Base-by-base conservation (phyloP, 2,797 vertebrate genomes). In the Tragopan temminckii region DNA sequence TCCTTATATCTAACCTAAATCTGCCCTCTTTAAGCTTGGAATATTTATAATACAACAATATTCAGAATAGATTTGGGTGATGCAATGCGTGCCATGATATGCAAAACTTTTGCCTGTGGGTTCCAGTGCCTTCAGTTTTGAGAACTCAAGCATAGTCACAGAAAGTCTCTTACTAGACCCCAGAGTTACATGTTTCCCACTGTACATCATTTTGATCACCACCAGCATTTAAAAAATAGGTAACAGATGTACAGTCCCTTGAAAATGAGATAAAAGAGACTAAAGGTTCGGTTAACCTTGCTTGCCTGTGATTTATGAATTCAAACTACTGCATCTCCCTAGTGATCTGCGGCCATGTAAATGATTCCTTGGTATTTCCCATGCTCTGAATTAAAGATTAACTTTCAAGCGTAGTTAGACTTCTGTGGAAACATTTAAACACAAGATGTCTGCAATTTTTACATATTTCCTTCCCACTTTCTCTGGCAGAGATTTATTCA, bases 351-450 rank as follows among this genome's bases (percentile, higher is more conserved):
- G 87, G 90, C 80, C 87, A 84, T 92, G 77, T 84, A 95, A 96
- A 93, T 62, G 57, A 84, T 75, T 90, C 46, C 31, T 85, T 16
- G 31, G 64, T 82, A 84, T 94, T 95, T 95, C 91, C 68, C 85
- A 67, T 74, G 76, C 87, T 94, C 89, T 93, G 87, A 95, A 89
- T 91, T 88, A 86, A 90, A 84, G 74, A 93, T 86, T 93, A 95
- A 74, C 82, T 84, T 96, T 80, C 78, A 91, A 86, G 67, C 46
- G 68, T 3, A 3, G 40, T 94, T 92, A 89, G 55, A 72, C 43
- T 69, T 93, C 40, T 76, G 55, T 71, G 57, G 89, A 95, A 92
- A 84, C 63, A 68, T 43, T 92, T 63, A 91, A 96, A 93, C 64
- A 82, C 0, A 2, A 93, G 27, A 66, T 1, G 2, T 40, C 70